phyloP scores from a whole-genome alignment of 2,797 vertebrate genomes.

The Pampus argenteus region DNA sequence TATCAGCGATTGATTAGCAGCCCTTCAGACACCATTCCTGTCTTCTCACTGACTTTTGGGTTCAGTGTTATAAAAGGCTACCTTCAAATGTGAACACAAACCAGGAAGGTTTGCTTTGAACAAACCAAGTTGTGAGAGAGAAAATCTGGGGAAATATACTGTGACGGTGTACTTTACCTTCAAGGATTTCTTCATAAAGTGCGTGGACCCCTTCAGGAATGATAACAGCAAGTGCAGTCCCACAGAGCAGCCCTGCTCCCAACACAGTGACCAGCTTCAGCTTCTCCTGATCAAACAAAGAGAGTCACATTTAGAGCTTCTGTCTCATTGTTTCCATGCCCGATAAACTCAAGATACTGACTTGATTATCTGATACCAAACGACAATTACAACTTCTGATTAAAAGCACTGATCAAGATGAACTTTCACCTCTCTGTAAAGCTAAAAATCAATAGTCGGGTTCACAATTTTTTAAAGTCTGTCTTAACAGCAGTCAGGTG shows the following conservation, averaged over 20 bases:
- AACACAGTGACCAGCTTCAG: conserved; percentile 96
- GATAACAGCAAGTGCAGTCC: conserved; percentile 97
- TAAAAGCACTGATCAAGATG: neutral
- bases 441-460: neutral
- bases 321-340: neutral
- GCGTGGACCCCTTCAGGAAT: conserved; percentile 98
- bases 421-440: neutral
- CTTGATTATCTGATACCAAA: neutral
- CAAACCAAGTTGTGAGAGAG: neutral
- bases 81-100: too few relatives aligned
- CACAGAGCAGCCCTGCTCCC: conserved; percentile 96
- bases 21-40: too few relatives aligned
- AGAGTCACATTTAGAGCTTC: neutral
- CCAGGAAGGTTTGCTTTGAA: neutral
- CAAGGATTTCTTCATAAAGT: conserved; percentile 95
- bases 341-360: neutral
- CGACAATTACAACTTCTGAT: neutral
- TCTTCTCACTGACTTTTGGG: neutral
- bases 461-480: too few relatives aligned
- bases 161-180: conserved; percentile 82
- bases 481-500: too few relatives aligned
- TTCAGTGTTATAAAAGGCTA: neutral
- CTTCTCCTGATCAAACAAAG: conserved; percentile 85
- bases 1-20: neutral
- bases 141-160: neutral